Percentiles rank a stretch among this genome's conserved stretches.
Evolutionary conservation across 2,113 vertebrate genomes (phyloP).

Genomic region (Barbus barbus): DNA sequence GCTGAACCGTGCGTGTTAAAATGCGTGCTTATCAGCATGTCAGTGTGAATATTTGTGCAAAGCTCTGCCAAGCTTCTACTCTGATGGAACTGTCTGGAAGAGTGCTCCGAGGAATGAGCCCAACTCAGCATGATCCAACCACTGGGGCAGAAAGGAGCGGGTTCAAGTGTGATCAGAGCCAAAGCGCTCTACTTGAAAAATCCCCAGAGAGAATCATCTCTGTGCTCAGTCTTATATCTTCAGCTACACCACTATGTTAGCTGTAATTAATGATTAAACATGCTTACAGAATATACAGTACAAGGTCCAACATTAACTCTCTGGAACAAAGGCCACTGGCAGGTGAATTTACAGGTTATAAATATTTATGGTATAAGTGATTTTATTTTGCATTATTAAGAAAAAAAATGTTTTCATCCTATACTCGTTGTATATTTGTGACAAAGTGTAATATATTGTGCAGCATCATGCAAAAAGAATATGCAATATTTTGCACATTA

Average conservation of each 20-base stretch:
- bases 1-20: conserved; percentile 29
- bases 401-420: too few species aligned
- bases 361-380: background rate
- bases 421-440: background rate
- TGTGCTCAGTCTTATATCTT: conserved; percentile 12
- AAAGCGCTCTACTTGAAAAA: conserved; percentile 16
- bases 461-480: background rate
- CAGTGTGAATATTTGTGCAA: conserved; percentile 19
- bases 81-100: conserved; percentile 55
- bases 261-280: conserved; percentile 39
- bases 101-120: conserved; percentile 41
- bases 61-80: conserved; percentile 47
- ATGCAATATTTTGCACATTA: background rate
- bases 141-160: conserved; percentile 43
- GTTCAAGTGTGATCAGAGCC: conserved; percentile 45
- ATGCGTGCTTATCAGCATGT: conserved; percentile 35
- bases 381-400: background rate
- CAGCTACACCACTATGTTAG: background rate
- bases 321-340: background rate
- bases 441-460: background rate
- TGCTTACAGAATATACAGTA: background rate
- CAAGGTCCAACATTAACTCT: background rate
- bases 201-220: conserved; percentile 38
- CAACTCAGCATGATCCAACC: conserved; percentile 42
- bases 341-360: background rate